These are phyloP conservation scores for Sinocyclocheilus anophthalmus DNA, from an alignment of 2,113 vertebrate species.

Conservation along the genomic window DNA sequence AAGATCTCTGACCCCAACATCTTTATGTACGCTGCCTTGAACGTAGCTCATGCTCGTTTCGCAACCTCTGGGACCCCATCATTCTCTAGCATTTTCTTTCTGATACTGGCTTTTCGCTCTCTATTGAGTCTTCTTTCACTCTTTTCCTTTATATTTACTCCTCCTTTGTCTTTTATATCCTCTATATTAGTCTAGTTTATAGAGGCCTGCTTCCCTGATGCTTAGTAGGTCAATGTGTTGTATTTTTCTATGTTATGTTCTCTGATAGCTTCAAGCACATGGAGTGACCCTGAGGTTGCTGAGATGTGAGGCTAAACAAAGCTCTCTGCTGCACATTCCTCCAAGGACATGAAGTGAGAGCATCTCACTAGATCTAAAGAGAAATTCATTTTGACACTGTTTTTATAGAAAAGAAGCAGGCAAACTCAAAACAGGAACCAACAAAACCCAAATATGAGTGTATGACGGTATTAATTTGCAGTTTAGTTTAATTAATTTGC, in stretches of 20 bases:
- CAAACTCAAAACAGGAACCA: constrained; percentile 60
- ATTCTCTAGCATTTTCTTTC: constrained; percentile 12
- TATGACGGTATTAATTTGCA: constrained; percentile 63
- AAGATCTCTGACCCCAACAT: constrained; percentile 67
- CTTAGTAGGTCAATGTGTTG: constrained; percentile 1
- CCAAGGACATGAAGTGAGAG: not conserved
- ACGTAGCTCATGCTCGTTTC: constrained; percentile 24
- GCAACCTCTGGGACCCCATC: constrained; percentile 25
- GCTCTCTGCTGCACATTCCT: not conserved
- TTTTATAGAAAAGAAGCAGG: not conserved
- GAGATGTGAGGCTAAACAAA: not conserved
- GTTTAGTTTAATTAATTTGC: too few species aligned
- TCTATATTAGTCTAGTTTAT: constrained; percentile 8
- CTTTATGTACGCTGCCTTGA: constrained; percentile 59
- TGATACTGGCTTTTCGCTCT: not conserved
- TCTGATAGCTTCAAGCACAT: constrained; percentile 14
- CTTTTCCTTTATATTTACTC: constrained; percentile 1
- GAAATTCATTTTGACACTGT: constrained; percentile 16
- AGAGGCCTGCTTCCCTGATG: not conserved
- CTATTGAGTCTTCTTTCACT: not conserved
- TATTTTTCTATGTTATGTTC: constrained; percentile 19
- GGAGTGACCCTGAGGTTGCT: constrained; percentile 6
- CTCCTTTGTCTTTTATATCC: not conserved
- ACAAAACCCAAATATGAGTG: constrained; percentile 63
- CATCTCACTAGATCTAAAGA: not conserved